Base-by-base conservation (phyloP, 2,888 invertebrate species). In the Tipula confusa region DNA sequence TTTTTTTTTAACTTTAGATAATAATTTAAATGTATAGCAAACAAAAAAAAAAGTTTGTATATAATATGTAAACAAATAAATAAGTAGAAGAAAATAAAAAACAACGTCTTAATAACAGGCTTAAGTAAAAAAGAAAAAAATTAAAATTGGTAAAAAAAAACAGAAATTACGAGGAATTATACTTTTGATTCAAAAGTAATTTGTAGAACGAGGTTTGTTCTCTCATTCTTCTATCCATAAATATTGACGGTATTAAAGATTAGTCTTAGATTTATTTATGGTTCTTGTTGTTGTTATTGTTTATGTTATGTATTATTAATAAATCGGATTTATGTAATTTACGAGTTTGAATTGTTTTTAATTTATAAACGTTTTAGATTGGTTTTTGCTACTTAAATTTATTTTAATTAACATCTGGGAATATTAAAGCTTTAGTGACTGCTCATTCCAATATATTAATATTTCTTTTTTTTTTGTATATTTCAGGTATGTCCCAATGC, bases 1-100 rank as follows among this genome's bases (percentile, higher is more conserved):
- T 64, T 31, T 31, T 31, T 31, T 31, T 38, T 64, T 2, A 9
- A 24, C 18, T 64, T 64, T 64, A 64, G 5, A 64, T 64, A 64
- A 64, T 64, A 64, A 64, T 64, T 64, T 64, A 64, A 64, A 64
- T 64, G 64, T 64, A n/a, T n/a, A n/a, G n/a, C n/a, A n/a, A 64
- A 64, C 64, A 64, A 24, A 24, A 64, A 64, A 64, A 64, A 64
- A 64, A 33, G 33, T 9, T 33, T 64, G 9, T 64, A 11, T 64
- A 64, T n/a, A n/a, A n/a, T n/a, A 64, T 64, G 64, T 11, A 64
- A 64, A 64, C 24, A 64, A 64, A 64, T 64, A 43, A 43, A 64
- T 64, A 64, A 64, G 64, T 64, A 64, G 64, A 64, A 64, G n/a
- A n/a, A n/a, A n/a, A n/a, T n/a, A 64, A 15, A 64, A 24, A 64